phyloP scores from a whole-genome alignment of 2,797 vertebrate species.

The Cebuella pygmaea region DNA sequence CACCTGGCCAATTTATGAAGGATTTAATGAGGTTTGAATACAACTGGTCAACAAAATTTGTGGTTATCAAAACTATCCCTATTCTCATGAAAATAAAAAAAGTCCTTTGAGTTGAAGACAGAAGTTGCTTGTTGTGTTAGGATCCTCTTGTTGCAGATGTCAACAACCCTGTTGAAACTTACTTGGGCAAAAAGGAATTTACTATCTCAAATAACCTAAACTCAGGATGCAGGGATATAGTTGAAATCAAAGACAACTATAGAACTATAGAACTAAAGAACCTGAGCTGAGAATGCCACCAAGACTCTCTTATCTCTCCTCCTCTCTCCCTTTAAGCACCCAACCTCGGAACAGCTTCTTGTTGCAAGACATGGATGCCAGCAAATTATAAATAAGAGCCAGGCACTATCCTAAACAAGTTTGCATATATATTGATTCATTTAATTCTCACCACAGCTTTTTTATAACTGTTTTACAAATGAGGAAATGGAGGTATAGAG shows the following conservation, averaged over 20 bases:
- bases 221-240: background rate
- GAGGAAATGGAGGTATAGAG: background rate
- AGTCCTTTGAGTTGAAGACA: background rate
- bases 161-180: background rate
- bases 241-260: background rate
- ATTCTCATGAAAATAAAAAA: background rate
- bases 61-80: background rate
- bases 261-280: too few relatives aligned
- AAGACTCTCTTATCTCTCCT: background rate
- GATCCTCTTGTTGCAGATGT: constrained; percentile 1
- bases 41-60: background rate
- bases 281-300: background rate
- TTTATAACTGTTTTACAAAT: background rate
- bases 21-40: background rate
- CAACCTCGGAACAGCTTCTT: background rate
- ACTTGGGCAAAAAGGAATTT: background rate
- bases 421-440: background rate
- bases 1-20: background rate
- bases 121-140: background rate
- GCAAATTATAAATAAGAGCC: background rate
- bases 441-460: constrained; percentile 12
- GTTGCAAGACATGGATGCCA: background rate
- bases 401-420: background rate
- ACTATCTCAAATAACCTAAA: background rate
- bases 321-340: background rate